Evolutionary conservation across 2,113 vertebrate genomes (phyloP).

Genomic region (Loxodonta africana): DNA sequence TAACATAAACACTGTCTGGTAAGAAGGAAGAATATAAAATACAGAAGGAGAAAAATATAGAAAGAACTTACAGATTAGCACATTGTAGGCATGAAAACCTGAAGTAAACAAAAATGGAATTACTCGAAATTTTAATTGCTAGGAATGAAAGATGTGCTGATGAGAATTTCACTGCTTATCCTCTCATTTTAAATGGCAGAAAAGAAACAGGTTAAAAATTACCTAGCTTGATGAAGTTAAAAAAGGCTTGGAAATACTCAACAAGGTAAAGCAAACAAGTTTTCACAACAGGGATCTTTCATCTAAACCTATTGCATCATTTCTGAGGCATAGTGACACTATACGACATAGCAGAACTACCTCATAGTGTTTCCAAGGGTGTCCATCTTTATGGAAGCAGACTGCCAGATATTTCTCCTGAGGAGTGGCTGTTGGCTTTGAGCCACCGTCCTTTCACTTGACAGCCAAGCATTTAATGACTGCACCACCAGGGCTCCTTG

Average conservation of each 20-base stretch:
- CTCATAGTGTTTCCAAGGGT: not conserved
- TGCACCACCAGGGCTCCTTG: not conserved
- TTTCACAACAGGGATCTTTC: not conserved
- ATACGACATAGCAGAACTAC: not conserved
- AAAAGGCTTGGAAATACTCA: not conserved
- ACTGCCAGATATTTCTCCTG: not conserved
- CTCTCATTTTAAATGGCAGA: not conserved
- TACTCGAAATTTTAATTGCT: not conserved
- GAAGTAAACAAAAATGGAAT: not conserved
- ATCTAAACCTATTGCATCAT: not conserved
- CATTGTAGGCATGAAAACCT: not conserved
- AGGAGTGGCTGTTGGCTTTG: not conserved
- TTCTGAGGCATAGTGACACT: not conserved
- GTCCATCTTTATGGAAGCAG: not conserved
- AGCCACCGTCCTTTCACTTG: not conserved
- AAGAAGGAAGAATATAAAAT: slow-evolving; percentile 9
- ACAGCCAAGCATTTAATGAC: not conserved
- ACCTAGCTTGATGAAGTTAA: not conserved
- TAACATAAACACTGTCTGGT: not conserved
- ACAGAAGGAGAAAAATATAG: not conserved
- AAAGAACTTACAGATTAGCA: not conserved
- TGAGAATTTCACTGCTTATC: not conserved
- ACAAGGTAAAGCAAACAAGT: not conserved
- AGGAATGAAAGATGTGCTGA: not conserved
- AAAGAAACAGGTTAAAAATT: not conserved